A percentile compares a stretch with the other conserved stretches of the same genome.
These are phyloP conservation scores for Plodia interpunctella DNA, from an alignment of 1,140 invertebrate species.

Conservation along the genomic window DNA sequence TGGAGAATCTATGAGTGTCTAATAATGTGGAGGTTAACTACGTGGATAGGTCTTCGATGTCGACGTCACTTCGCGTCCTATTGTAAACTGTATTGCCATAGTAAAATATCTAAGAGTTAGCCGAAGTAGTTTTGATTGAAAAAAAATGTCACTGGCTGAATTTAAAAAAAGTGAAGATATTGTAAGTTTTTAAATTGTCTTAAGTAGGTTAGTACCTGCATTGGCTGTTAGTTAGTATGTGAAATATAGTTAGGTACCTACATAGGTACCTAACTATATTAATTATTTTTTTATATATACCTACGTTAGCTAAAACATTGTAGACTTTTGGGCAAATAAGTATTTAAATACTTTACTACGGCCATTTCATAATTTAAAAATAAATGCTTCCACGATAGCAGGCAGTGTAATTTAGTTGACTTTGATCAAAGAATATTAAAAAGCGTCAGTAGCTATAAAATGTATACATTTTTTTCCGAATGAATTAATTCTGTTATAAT, in stretches of 20 bases:
- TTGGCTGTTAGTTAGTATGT: too few relatives aligned
- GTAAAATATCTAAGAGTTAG: background rate
- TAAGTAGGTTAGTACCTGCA: too few relatives aligned
- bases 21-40: constrained; percentile 60
- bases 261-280: too few relatives aligned
- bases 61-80: constrained; percentile 7
- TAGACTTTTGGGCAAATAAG: background rate
- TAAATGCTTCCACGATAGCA: background rate
- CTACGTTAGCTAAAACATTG: too few relatives aligned
- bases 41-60: constrained; percentile 27
- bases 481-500: background rate
- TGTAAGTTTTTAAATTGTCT: too few relatives aligned
- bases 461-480: too few relatives aligned
- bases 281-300: too few relatives aligned
- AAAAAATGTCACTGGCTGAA: too few relatives aligned
- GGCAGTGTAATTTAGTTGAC: too few relatives aligned
- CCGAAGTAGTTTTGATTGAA: too few relatives aligned
- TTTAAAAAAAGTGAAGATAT: too few relatives aligned
- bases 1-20: constrained; percentile 57
- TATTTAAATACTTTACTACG: background rate
- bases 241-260: too few relatives aligned
- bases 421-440: background rate
- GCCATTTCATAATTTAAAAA: background rate
- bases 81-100: background rate
- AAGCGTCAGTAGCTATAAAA: background rate